Base-by-base conservation (phyloP, 2,888 invertebrate genomes). In the Cheilosia pagana region DNA sequence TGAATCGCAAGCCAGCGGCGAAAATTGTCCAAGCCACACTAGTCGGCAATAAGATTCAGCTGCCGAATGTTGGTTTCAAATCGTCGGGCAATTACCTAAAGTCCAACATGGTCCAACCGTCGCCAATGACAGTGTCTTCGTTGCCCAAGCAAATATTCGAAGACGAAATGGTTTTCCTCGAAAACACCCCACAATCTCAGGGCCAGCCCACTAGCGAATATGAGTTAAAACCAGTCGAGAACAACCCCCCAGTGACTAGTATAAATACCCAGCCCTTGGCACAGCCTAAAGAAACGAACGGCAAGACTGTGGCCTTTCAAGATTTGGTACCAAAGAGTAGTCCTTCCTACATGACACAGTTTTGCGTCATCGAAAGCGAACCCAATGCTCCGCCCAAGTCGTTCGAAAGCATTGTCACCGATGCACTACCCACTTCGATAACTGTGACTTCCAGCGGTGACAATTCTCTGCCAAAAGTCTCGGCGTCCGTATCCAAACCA, bases 101-200 rank as follows among this genome's bases (percentile, higher is more conserved):
- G 52, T 70, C 87, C n/a, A 88, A 88, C 14, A 41, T 89, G 19
- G 90, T 93, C 0, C 94, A 94, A 87, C 88, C 94, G 14, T 94
- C 94, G 0, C 93, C 94, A 7, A 83, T 89, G 45, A 91, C 93
- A 0, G 95, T 94, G 88, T 94, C 92, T 81, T 93, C 93, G 8
- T 91, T 95, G 19, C 95, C 95, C 0, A 94, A 94, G 7, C 95
- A 95, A 89, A 94, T 95, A 88, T 94, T 95, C 89, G 94, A 95
- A 89, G 94, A 95, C 87, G 95, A 95, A 77, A 53, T 71, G 70
- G 65, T 75, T 5, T 67, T 67, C 43, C 14, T 71, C 19, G 75
- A 82, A 2, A 82, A 70, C 8, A 25, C 25, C 8, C 21, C 53
- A 1, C 75, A 75, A 14, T 0, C 19, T 4, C 76, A 77, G 31